A percentile compares a stretch with the other conserved stretches of the same genome.
phyloP scores from a whole-genome alignment of 1,140 invertebrate genomes.

The Eulimnadia texana region DNA sequence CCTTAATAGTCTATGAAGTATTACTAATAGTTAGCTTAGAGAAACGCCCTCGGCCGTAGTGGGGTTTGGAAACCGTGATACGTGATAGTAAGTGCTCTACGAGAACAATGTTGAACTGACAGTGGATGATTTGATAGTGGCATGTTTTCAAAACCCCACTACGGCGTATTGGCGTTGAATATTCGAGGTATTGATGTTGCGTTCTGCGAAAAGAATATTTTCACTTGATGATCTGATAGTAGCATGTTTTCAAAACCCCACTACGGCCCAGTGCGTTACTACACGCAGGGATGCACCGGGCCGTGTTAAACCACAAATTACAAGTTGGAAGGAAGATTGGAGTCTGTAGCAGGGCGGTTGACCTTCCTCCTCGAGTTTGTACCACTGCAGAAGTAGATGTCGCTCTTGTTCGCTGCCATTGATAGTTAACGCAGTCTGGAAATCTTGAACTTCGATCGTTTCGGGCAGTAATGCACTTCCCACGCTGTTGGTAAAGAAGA shows the following conservation, averaged over 20 bases:
- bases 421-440: conserved; percentile 48
- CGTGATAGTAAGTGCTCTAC: no score
- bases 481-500: conserved; percentile 56
- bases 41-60: conserved; percentile 2
- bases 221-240: no score
- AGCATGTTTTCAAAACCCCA: no score
- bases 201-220: no score
- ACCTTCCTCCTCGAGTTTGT: conserved; percentile 41
- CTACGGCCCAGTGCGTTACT: no score
- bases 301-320: no score
- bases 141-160: no score
- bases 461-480: conserved; percentile 47
- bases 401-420: conserved; percentile 39
- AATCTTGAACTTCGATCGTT: conserved; percentile 58
- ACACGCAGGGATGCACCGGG: no score
- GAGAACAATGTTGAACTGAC: no score
- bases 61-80: no score
- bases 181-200: no score
- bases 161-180: no score
- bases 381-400: conserved; percentile 51
- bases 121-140: conserved; percentile 10
- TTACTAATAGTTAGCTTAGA: not conserved
- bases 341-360: conserved; percentile 63
- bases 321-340: conserved; percentile 39
- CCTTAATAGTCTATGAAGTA: not conserved